A percentile compares a stretch with the other conserved stretches of the same genome.
These are phyloP conservation scores for Polymixis flavicincta DNA, from an alignment of 2,888 invertebrate species.

Conservation along the genomic window DNA sequence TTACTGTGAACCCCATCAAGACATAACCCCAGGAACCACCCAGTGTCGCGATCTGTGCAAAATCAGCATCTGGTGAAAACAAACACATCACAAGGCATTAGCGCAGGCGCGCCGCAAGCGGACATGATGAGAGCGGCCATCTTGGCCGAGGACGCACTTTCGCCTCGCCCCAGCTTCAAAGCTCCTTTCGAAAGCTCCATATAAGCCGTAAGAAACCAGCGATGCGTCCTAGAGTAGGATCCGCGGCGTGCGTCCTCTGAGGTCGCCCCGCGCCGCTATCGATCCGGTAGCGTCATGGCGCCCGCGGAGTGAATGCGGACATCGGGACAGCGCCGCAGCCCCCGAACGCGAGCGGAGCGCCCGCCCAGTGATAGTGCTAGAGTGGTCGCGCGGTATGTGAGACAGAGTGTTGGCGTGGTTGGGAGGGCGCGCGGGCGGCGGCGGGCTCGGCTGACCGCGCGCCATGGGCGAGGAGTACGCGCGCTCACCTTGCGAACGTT, in stretches of 20 bases:
- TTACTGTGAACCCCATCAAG: conserved; percentile 70
- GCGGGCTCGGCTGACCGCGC: conserved; percentile 88
- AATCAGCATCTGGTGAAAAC: conserved; percentile 83
- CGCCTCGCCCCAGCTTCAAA: conserved; percentile 89
- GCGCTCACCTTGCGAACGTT: conserved; percentile 90
- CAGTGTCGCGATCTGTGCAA: conserved; percentile 71
- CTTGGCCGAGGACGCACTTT: conserved; percentile 88
- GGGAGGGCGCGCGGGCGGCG: conserved; percentile 88
- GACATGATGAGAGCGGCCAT: conserved; percentile 89
- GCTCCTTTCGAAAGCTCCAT: conserved; percentile 79
- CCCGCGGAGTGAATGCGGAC: conserved; percentile 89
- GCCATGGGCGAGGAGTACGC: conserved; percentile 90
- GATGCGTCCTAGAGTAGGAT: conserved; percentile 82
- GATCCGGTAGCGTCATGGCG: conserved; percentile 88
- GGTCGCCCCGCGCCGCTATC: conserved; percentile 88
- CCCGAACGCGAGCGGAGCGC: conserved; percentile 80
- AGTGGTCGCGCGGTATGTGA: conserved; percentile 88
- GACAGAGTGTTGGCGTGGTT: conserved; percentile 80
- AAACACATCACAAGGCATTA: conserved; percentile 86
- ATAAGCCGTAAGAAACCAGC: conserved; percentile 70
- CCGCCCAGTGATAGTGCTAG: conserved; percentile 84
- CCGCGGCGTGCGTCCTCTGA: conserved; percentile 84
- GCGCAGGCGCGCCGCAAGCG: conserved; percentile 88
- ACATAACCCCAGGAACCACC: conserved; percentile 60
- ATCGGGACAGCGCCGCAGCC: conserved; percentile 85